Evolutionary conservation across 2,113 vertebrate species (phyloP), one percentile per base, ranked within the genome.

Genomic region (Dipodomys spectabilis): DNA sequence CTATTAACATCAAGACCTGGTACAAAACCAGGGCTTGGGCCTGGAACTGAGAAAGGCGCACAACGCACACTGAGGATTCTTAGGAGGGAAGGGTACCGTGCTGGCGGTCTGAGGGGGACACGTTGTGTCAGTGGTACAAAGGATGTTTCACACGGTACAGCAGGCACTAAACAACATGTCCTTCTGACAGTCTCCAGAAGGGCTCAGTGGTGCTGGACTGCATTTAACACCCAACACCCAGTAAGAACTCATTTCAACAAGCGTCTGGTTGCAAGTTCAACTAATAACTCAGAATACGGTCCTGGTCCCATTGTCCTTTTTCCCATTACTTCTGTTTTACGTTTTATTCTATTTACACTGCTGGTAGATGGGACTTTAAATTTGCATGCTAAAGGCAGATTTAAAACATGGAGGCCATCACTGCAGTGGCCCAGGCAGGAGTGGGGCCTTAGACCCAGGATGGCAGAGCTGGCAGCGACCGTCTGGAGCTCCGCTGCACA

Each of bases 201-300:
- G 32, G 75, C 53, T 92, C 2, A 1, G 39, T 39, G 28, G 49
- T 53, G 49, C 49, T 13, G 12, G 49, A 53, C 65, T 71, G 39
- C 18, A 16, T 79, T 86, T 28, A 84, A 80, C 13, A 22, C 28
- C 4, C 57, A 82, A 35, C 39, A 64, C 0, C 25, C 45, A 87
- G 5, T 25, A 83, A 81, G 49, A 74, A 81, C n/a, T n/a, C 35
- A 71, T 94, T 92, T 94, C 88, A 78, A 78, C 69, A 90, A 94
- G 84, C 18, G 80, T 27, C 23, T 3, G 45, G 39, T 30, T 44
- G 81, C 39, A 65, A 74, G 22, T 57, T 27, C 11, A 57, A 39
- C 22, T 68, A 74, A 75, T 62, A 32, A 53, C 49, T 53, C 18
- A 65, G 88, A 82, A 79, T 30, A n/a, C 9, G 32, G 0, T 75